Evolutionary conservation across 2,797 vertebrate species (phyloP).

Genomic region (Spondyliosoma cantharus): DNA sequence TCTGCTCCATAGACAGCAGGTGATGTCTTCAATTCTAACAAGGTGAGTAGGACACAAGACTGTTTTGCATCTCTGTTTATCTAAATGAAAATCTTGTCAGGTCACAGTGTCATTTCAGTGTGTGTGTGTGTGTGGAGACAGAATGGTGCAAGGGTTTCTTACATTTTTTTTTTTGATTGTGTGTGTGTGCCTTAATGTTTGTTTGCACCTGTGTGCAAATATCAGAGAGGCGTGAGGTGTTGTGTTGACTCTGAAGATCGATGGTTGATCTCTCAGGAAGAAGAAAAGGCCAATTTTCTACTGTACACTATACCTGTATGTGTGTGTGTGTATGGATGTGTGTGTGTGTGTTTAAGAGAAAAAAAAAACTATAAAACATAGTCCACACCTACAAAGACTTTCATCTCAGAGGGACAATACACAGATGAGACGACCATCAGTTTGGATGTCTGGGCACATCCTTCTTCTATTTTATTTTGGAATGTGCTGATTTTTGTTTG

Average conservation of each 20-base stretch:
- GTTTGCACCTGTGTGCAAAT: slow-evolving; percentile 71
- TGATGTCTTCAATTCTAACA: slow-evolving; percentile 49
- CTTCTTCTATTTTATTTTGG: neutral
- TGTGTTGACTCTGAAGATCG: slow-evolving; percentile 73
- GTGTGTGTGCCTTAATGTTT: slow-evolving; percentile 60
- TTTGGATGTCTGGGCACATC: slow-evolving; percentile 8
- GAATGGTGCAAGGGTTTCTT: slow-evolving; percentile 9
- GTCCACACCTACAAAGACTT: slow-evolving; percentile 8
- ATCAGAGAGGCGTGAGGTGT: slow-evolving; percentile 60
- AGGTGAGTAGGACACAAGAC: slow-evolving; percentile 38
- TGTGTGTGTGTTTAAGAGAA: neutral
- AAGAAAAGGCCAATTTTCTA: slow-evolving; percentile 72
- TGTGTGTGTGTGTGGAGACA: neutral
- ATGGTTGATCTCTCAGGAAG: slow-evolving; percentile 70
- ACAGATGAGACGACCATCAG: slow-evolving; percentile 1
- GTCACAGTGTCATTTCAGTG: slow-evolving; percentile 31
- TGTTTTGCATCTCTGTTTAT: slow-evolving; percentile 55
- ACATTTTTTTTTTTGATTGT: slow-evolving; percentile 15
- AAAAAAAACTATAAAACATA: slow-evolving; percentile 25
- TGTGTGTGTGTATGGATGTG: slow-evolving; percentile 19
- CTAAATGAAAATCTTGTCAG: slow-evolving; percentile 49
- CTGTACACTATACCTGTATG: slow-evolving; percentile 37
- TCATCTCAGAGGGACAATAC: slow-evolving; percentile 21
- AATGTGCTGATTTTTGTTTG: neutral
- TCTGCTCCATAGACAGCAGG: slow-evolving; percentile 35